Evolutionary conservation across 2,888 invertebrate species (phyloP), one percentile per base, ranked within the genome.

Genomic region (Geophilus truncorum): DNA sequence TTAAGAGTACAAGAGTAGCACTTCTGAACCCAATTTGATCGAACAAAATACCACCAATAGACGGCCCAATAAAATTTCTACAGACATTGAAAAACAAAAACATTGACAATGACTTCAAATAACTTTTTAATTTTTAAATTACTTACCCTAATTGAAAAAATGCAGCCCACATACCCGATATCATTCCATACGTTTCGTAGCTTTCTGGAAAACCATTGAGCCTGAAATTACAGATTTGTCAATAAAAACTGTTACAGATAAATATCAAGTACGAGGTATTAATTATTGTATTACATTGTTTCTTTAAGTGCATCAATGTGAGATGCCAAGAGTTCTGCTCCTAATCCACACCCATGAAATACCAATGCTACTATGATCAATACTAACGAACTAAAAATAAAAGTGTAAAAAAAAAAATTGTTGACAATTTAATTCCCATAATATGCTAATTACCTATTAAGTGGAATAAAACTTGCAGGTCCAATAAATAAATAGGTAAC

Each of bases 111-210:
- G 15, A 23, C 12, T 23, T n/a, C 18, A 57, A 57, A 57, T 51
- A 51, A 34, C 34, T 34, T 40, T 12, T 40, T 5, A 40, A 40
- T 9, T 40, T 40, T 40, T 40, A 2, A 12, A 62, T 25, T 28
- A 62, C 62, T 25, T 57, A 79, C 79, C 96, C 96, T 12, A 96
- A 89, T 0, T 96, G 95, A 85, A 95, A 95, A 0, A 93, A 92
- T 0, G 94, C 94, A 0, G 96, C 95, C 93, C 95, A 96, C 84
- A 96, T 89, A 0, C 95, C 96, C 0, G 95, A 95, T 9, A 96
- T 93, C 40, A 96, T 88, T 0, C 95, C 96, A 85, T 94, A 96
- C 0, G 96, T 96, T 85, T 95, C 93, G 83, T 96, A 89, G 82
- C 92, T 93, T 86, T 96, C 94, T 0, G 93, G 92, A 83, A 95